A percentile compares a stretch with the other conserved stretches of the same genome.
These are phyloP conservation scores for Paralichthys olivaceus DNA, from an alignment of 2,113 vertebrate genomes.

Conservation along the genomic window DNA sequence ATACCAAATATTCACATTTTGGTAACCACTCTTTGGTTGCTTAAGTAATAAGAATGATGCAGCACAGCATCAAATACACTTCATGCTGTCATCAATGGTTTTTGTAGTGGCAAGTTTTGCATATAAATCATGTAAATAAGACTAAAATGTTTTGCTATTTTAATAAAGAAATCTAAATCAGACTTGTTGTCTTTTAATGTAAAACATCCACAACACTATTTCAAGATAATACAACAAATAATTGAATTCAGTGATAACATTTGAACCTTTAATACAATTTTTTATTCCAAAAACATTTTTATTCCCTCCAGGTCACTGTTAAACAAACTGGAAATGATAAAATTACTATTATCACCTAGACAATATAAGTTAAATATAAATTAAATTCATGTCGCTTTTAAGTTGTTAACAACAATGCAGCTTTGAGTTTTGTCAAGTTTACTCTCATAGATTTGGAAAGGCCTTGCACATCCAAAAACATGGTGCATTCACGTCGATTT, in stretches of 20 bases:
- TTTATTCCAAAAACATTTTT: constrained; percentile 73
- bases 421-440: constrained; percentile 38
- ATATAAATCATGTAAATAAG: constrained; percentile 53
- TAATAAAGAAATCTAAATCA: constrained; percentile 67
- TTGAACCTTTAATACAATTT: constrained; percentile 32
- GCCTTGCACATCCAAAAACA: constrained; percentile 25
- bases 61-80: neutral
- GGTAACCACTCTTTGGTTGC: neutral
- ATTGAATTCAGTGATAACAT: constrained; percentile 7
- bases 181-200: neutral
- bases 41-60: neutral
- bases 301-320: constrained; percentile 45
- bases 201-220: neutral
- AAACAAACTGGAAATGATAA: constrained; percentile 47
- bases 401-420: constrained; percentile 54
- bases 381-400: constrained; percentile 40
- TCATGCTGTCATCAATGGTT: neutral
- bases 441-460: constrained; percentile 8
- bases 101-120: constrained; percentile 11
- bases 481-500: constrained; percentile 38
- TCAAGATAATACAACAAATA: neutral
- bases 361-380: constrained; percentile 71
- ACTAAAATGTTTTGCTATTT: constrained; percentile 62
- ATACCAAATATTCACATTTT: too few species aligned
- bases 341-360: constrained; percentile 31